Evolutionary conservation across 2,113 vertebrate species (phyloP).

Genomic region (Centropus unirufus): DNA sequence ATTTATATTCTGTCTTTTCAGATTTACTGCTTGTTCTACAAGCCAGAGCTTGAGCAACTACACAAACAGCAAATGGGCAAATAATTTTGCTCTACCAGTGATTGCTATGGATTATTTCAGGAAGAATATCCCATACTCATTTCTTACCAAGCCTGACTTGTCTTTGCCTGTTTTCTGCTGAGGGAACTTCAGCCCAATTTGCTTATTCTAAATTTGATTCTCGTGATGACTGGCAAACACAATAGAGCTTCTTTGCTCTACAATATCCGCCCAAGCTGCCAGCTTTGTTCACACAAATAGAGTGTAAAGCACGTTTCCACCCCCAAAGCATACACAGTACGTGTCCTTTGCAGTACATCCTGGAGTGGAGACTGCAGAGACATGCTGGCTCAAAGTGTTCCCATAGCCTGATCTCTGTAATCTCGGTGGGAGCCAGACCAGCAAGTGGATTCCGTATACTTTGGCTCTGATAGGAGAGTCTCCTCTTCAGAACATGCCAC

Average conservation of each 20-base stretch:
- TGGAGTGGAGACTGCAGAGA: slow-evolving; percentile 69
- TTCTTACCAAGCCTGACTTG: background rate
- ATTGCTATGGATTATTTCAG: slow-evolving; percentile 21
- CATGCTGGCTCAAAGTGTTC: slow-evolving; percentile 71
- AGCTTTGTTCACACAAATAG: slow-evolving; percentile 75
- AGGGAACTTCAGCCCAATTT: slow-evolving; percentile 44
- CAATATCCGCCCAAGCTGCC: slow-evolving; percentile 72
- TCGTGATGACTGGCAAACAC: slow-evolving; percentile 69
- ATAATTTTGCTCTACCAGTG: background rate
- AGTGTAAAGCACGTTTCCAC: slow-evolving; percentile 70
- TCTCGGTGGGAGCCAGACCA: slow-evolving; percentile 70
- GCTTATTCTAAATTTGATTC: slow-evolving; percentile 64
- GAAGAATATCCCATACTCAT: slow-evolving; percentile 2
- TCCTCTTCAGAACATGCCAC: slow-evolving; percentile 62
- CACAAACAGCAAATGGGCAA: background rate
- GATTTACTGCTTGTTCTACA: background rate
- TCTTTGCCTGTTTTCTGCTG: slow-evolving; percentile 44
- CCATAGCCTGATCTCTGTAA: slow-evolving; percentile 61
- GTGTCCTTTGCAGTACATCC: slow-evolving; percentile 71
- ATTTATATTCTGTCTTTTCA: background rate
- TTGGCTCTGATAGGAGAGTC: slow-evolving; percentile 52
- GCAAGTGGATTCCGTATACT: slow-evolving; percentile 63
- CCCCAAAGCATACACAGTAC: slow-evolving; percentile 70
- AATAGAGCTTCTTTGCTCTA: slow-evolving; percentile 62
- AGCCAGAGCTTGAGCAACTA: background rate